phyloP scores from a whole-genome alignment of 2,113 vertebrate species.

The Hystrix cristata region DNA sequence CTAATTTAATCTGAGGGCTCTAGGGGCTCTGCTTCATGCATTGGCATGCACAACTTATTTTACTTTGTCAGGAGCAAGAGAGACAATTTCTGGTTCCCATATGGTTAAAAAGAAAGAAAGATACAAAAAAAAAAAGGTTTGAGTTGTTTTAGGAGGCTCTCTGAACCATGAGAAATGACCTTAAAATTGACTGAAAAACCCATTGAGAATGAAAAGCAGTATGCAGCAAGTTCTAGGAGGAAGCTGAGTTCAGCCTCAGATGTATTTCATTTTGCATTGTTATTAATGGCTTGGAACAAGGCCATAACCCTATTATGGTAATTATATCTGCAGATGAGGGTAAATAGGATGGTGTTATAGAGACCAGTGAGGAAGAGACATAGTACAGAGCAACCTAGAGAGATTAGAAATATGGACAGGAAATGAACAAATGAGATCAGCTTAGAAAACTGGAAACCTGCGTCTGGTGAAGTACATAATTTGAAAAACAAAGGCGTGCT shows the following conservation, averaged over 20 bases:
- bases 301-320: constrained; percentile 67
- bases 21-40: neutral
- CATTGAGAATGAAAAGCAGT: constrained; percentile 8
- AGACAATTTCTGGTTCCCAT: constrained; percentile 54
- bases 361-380: constrained; percentile 63
- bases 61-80: constrained; percentile 51
- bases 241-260: constrained; percentile 11
- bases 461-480: constrained; percentile 77
- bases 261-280: constrained; percentile 65
- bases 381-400: constrained; percentile 65
- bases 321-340: constrained; percentile 79
- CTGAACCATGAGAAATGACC: constrained; percentile 57
- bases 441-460: constrained; percentile 58
- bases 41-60: constrained; percentile 2
- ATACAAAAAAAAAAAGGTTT: neutral
- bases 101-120: constrained; percentile 30
- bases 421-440: constrained; percentile 82
- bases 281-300: constrained; percentile 75
- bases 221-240: constrained; percentile 16
- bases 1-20: neutral
- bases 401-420: constrained; percentile 79
- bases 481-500: constrained; percentile 72
- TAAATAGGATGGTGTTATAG: constrained; percentile 57
- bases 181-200: constrained; percentile 37
- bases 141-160: constrained; percentile 37